Evolutionary conservation across 2,797 vertebrate genomes (phyloP).

Genomic region (Uromys caudimaculatus): DNA sequence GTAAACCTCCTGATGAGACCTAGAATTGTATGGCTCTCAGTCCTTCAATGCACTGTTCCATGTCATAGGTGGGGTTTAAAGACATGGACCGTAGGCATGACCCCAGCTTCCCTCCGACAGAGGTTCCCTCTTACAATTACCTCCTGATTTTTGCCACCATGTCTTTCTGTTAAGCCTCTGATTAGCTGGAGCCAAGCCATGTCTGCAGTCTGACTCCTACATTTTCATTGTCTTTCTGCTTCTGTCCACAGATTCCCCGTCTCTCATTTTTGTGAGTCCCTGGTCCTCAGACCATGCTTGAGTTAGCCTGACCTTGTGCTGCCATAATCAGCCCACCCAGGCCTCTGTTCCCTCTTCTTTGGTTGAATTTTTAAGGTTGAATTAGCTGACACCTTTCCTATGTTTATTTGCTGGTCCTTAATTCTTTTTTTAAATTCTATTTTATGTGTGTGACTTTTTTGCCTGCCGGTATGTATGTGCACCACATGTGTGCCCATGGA

Average conservation of each 20-base stretch:
- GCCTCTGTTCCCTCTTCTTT: not conserved
- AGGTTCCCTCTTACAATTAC: not conserved
- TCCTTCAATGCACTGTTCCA: not conserved
- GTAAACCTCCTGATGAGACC: not conserved
- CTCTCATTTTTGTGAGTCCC: not conserved
- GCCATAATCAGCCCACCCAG: not conserved
- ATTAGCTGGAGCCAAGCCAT: constrained; percentile 2
- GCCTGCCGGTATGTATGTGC: not conserved
- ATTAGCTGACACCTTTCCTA: not conserved
- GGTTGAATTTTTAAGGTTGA: not conserved
- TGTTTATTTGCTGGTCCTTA: not conserved
- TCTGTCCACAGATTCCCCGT: not conserved
- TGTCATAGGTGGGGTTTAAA: not conserved
- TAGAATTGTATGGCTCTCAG: constrained; percentile 1
- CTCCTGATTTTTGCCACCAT: constrained; percentile 6
- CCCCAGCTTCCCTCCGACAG: not conserved
- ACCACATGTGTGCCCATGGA: not conserved
- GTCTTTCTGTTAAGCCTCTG: constrained; percentile 20
- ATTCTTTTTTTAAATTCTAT: not conserved
- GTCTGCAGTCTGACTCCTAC: not conserved
- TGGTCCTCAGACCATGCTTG: not conserved
- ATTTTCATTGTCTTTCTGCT: constrained; percentile 18
- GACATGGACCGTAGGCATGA: not conserved
- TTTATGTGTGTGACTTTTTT: not conserved
- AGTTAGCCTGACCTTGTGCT: not conserved